Evolutionary conservation across 2,888 invertebrate genomes (phyloP), one percentile per base, ranked within the genome.

Genomic region (Harpagoxenus sublaevis): DNA sequence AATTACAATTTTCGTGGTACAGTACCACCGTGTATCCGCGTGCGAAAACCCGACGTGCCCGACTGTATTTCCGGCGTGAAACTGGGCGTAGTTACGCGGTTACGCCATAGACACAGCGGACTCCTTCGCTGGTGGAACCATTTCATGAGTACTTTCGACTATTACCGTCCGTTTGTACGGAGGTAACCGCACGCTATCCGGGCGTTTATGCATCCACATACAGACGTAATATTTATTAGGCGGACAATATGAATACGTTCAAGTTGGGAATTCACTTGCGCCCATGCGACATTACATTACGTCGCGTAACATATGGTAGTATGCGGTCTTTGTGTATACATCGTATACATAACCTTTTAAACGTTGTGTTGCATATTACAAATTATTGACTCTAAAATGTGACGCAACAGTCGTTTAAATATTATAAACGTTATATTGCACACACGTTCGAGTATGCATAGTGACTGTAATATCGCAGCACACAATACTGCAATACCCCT

Each of bases 201-300:
- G 42, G 62, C 66, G 85, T 70, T 84, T 84, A 62, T 77, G 75
- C 85, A 78, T 57, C 55, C 57, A 66, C 82, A 70, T 81, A 31
- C 31, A 48, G 62, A 74, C 45, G 66, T 51, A 42, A 83, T 81
- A 83, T 84, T 84, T 79, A 86, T 85, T 83, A 74, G 86, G 53
- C 68, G 78, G 68, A 89, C 87, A 88, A 91, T 91, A 89, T 85
- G 89, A 88, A 89, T 89, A 91, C 90, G 90, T 90, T 93, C 48
- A 35, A 48, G 15, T 60, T 48, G 73, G 39, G 60, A 81, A 81
- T 81, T 73, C 48, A 60, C 73, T 81, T 28, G 18, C 15, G 31
- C 12, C 45, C 77, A 9, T 57, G 9, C n/a, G 55, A 55, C 55
- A 23, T 70, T 68, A 55, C 8, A 53, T 78, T 55, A 75, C 35